Base-by-base conservation (phyloP, 2,113 vertebrate genomes). In the Mirounga angustirostris region DNA sequence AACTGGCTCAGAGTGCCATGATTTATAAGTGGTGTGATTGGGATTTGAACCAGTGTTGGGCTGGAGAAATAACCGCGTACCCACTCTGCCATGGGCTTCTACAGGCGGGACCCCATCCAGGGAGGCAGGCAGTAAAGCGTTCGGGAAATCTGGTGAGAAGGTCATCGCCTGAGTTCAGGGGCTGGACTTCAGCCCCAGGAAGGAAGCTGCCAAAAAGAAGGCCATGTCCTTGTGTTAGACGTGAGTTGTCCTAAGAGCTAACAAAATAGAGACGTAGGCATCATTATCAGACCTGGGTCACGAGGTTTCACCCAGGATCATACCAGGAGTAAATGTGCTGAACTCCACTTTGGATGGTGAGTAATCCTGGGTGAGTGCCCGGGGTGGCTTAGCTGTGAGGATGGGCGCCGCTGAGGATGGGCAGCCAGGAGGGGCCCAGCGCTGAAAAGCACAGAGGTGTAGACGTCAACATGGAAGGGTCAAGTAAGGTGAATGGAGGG, bases 391-490 rank as follows among this genome's bases (percentile, higher is more conserved):
- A 87, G 36, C 71, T 97, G 54, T 36, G 6, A 82, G 28, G 13
- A 58, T 3, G 15, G 0, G 28, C 59, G 36, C 19, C 65, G 5
- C 56, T 46, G 30, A 69, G 19, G 43, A 15, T 76, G 10, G 52
- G 43, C 26, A 63, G 50, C 65, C 74, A 80, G 46, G 76, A 74
- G 43, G 24, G 33, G 3, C 63, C 76, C 59, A 22, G 54, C 24
- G n/a, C 59, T 22, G 5, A 18, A 71, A 54, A 96, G 33, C 19
- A 59, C 59, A 89, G 18, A 52, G n/a, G 9, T 54, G 1, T 46
- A 86, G n/a, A 71, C 56, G 56, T 97, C 28, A 95, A 74, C 12
- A 82, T 18, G 46, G 61, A 84, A 94, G 19, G 30, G 40, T 73
- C 61, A 76, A 3, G 16, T 73, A 24, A 36, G 71, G 56, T 65